phyloP scores from a whole-genome alignment of 1,140 invertebrate species.

The Drosophila pectinifera region DNA sequence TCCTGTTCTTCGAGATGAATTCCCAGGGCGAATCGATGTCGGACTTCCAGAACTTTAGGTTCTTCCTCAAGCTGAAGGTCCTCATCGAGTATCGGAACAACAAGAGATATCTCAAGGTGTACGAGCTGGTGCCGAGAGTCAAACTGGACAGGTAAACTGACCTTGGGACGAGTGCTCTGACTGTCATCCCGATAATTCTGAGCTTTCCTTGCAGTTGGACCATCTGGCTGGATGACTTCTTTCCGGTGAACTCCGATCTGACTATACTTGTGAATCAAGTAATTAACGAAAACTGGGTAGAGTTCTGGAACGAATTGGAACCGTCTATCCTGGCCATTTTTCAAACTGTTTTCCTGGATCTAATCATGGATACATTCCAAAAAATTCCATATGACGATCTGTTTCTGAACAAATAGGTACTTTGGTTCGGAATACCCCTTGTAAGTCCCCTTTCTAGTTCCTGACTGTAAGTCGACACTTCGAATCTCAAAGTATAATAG shows the following conservation, averaged over 20 bases:
- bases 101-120: too few species aligned
- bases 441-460: neutral
- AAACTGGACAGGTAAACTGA: too few species aligned
- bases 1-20: neutral
- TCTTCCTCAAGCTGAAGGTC: neutral
- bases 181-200: neutral
- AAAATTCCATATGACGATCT: too few species aligned
- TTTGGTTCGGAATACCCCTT: neutral
- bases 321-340: slow-evolving; percentile 8
- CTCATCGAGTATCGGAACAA: neutral
- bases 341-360: neutral
- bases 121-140: too few species aligned
- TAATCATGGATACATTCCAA: neutral
- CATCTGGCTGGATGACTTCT: slow-evolving; percentile 44
- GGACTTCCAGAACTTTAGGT: neutral
- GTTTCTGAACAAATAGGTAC: neutral
- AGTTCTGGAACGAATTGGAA: slow-evolving; percentile 50
- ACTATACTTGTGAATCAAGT: slow-evolving; percentile 38
- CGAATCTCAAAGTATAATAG: neutral
- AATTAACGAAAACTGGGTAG: slow-evolving; percentile 50
- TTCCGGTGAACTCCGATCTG: slow-evolving; percentile 38
- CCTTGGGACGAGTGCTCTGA: too few species aligned
- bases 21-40: neutral
- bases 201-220: slow-evolving; percentile 23
- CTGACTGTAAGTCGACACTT: too few species aligned